Percentiles rank a stretch among this genome's conserved stretches.
These are phyloP conservation scores for Xanthostigma xanthostigma DNA, from an alignment of 2,888 invertebrate species.

Conservation along the genomic window DNA sequence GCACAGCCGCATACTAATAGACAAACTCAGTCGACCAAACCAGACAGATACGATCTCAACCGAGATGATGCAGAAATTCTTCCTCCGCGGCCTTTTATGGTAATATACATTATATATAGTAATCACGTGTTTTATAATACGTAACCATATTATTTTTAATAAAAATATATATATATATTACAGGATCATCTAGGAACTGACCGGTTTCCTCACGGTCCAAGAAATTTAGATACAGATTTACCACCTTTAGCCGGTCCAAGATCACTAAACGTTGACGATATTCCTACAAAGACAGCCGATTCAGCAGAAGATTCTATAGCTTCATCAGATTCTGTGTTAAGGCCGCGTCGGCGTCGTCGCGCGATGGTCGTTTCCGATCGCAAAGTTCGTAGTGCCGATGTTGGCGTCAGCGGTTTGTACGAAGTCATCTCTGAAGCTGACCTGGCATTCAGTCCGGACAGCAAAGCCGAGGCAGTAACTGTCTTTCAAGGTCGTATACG, in stretches of 20 bases:
- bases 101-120: background rate
- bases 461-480: conserved; percentile 64
- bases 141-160: background rate
- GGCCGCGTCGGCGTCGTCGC: conserved; percentile 37
- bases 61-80: conserved; percentile 8
- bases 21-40: background rate
- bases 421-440: conserved; percentile 87
- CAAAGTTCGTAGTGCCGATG: conserved; percentile 68
- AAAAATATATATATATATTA: conserved; percentile 9
- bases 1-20: conserved; percentile 21
- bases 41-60: conserved; percentile 1
- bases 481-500: conserved; percentile 77
- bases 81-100: conserved; percentile 8
- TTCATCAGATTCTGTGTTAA: too few relatives aligned
- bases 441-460: conserved; percentile 74
- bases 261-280: conserved; percentile 24
- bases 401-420: conserved; percentile 69
- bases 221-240: conserved; percentile 44
- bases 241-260: conserved; percentile 38
- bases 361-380: conserved; percentile 51
- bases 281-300: background rate
- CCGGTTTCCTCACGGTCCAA: conserved; percentile 64
- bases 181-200: conserved; percentile 34
- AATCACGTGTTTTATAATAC: background rate
- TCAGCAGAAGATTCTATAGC: background rate